Conservation (phyloP, 2,888 invertebrate genomes). For the Anticlea derivata region DNA sequence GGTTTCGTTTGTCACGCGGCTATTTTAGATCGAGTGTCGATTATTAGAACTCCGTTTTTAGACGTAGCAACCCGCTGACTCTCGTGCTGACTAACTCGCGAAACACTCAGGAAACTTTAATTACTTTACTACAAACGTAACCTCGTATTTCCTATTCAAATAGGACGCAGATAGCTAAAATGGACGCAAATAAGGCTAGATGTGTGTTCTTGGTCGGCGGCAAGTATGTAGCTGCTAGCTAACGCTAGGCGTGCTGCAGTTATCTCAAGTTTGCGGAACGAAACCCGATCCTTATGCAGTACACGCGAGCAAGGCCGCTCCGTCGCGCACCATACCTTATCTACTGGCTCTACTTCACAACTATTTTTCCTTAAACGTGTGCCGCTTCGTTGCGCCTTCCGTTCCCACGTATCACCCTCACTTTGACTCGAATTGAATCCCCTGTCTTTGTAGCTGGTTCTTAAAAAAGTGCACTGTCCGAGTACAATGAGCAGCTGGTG, state of each 20-base stretch:
- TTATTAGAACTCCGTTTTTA: conserved; percentile 80
- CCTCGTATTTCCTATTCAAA: conserved; percentile 72
- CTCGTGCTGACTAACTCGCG: conserved; percentile 61
- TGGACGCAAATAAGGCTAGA: conserved; percentile 66
- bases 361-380: conserved; percentile 39
- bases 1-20: conserved; percentile 80
- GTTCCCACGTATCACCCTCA: conserved; percentile 44
- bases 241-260: conserved; percentile 55
- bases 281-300: conserved; percentile 72
- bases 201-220: conserved; percentile 64
- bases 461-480: conserved; percentile 27
- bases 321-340: conserved; percentile 40
- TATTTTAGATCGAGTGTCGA: conserved; percentile 81
- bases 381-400: conserved; percentile 41
- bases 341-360: conserved; percentile 32
- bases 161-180: conserved; percentile 59
- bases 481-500: conserved; percentile 34
- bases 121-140: conserved; percentile 59
- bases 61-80: conserved; percentile 56
- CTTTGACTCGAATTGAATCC: conserved; percentile 18
- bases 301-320: conserved; percentile 70
- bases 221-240: conserved; percentile 59
- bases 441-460: conserved; percentile 24
- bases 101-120: conserved; percentile 60
- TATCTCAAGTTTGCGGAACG: conserved; percentile 81